These are phyloP conservation scores for Polyergus mexicanus DNA, from an alignment of 1,140 invertebrate species.

Conservation along the genomic window DNA sequence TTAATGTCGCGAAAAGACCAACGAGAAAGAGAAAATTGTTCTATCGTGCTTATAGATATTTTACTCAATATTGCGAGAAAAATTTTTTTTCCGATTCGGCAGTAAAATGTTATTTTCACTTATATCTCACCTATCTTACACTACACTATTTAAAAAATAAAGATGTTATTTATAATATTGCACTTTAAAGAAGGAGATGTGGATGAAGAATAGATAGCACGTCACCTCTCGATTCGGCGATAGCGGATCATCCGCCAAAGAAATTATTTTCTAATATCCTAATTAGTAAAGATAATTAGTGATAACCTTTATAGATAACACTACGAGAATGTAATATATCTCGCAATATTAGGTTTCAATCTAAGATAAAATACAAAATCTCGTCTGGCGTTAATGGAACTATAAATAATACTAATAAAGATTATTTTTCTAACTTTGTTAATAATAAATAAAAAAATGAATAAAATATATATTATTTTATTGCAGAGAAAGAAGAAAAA, in stretches of 20 bases:
- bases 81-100: background rate
- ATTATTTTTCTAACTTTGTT: no score
- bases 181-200: background rate
- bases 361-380: background rate
- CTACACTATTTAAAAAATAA: no score
- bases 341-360: constrained; percentile 19
- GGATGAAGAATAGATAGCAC: constrained; percentile 30
- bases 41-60: background rate
- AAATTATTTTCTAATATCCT: constrained; percentile 55
- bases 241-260: constrained; percentile 15
- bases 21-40: background rate
- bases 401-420: no score
- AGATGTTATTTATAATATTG: constrained; percentile 28
- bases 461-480: no score
- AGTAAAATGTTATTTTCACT: background rate
- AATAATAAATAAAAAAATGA: no score
- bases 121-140: background rate
- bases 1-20: background rate
- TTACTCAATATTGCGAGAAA: background rate
- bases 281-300: constrained; percentile 53
- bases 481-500: no score
- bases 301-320: background rate
- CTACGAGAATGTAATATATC: constrained; percentile 4
- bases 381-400: background rate
- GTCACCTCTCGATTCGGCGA: background rate